Conservation (phyloP, 2,797 vertebrate genomes). For the Sebastes matsubarae region DNA sequence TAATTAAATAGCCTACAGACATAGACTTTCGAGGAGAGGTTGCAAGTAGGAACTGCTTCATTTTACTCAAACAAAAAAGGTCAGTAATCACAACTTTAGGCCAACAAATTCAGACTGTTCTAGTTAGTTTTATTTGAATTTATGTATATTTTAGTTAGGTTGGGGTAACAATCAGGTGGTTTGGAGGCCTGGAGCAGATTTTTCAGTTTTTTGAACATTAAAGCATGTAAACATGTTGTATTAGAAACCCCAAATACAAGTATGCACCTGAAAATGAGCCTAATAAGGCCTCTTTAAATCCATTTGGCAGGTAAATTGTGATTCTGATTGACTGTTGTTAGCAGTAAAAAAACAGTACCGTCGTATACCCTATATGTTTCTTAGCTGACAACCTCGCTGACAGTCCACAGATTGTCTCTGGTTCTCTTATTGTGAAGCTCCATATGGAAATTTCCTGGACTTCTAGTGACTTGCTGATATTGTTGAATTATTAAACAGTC, state of each 20-base stretch:
- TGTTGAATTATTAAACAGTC: constrained; percentile 20
- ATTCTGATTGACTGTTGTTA: neutral
- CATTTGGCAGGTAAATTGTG: neutral
- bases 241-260: too few relatives aligned
- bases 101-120: neutral
- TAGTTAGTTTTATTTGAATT: neutral
- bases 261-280: too few relatives aligned
- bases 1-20: neutral
- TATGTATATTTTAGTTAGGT: neutral
- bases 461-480: neutral
- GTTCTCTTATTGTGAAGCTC: neutral
- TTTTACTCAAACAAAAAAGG: neutral
- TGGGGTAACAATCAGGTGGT: neutral
- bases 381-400: neutral
- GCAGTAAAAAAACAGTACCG: neutral
- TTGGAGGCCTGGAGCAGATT: neutral
- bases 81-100: neutral
- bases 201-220: neutral
- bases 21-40: neutral
- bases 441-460: neutral
- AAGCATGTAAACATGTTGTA: too few relatives aligned
- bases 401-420: neutral
- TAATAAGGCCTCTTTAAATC: neutral
- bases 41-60: neutral
- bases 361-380: neutral